A percentile compares a stretch with the other conserved stretches of the same genome.
Evolutionary conservation across 1,140 invertebrate genomes (phyloP).

Genomic region (Lasioglossum albipes): DNA sequence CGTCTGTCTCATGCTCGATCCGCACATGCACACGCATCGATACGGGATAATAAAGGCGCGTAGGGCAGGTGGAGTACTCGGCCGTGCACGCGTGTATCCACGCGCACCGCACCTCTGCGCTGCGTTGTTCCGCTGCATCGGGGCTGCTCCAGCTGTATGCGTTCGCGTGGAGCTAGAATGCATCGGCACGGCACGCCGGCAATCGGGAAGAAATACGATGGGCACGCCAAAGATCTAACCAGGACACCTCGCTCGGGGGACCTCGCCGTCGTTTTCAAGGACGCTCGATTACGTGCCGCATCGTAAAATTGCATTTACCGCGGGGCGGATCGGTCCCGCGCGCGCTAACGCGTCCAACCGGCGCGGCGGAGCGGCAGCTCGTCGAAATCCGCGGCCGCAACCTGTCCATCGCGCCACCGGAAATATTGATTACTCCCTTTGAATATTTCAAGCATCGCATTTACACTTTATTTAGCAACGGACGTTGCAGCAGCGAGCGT

Average conservation of each 20-base stretch:
- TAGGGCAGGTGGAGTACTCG: constrained; percentile 46
- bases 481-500: no score
- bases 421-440: no score
- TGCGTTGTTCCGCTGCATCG: background rate
- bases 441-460: no score
- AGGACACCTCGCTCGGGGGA: constrained; percentile 27
- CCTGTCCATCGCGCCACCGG: no score
- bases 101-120: background rate
- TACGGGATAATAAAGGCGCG: constrained; percentile 37
- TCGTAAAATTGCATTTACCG: background rate
- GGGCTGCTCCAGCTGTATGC: background rate
- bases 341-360: no score
- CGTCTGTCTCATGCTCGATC: constrained; percentile 37
- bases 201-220: constrained; percentile 16
- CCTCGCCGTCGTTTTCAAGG: constrained; percentile 52
- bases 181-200: constrained; percentile 48
- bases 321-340: background rate
- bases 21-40: constrained; percentile 49
- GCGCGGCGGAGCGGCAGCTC: no score
- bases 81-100: constrained; percentile 40
- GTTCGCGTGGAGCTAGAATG: constrained; percentile 22
- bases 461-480: no score
- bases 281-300: constrained; percentile 10
- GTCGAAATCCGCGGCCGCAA: no score
- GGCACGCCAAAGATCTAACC: background rate